A percentile compares a stretch with the other conserved stretches of the same genome.
Conservation (phyloP, 2,888 invertebrate species). For the Sminthurinus aureus region DNA sequence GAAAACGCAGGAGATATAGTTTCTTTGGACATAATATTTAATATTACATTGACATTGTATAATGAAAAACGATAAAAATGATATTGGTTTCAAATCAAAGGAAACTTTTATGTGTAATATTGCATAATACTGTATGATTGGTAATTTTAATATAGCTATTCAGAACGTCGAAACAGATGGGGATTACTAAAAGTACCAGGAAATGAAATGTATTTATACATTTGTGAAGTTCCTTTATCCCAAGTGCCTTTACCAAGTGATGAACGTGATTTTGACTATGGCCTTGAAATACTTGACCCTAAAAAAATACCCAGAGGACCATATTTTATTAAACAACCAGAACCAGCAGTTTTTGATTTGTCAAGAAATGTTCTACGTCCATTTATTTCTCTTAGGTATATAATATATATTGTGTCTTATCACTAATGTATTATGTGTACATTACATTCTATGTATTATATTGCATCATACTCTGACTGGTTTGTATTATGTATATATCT, state of each 20-base stretch:
- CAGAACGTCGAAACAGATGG: conserved; percentile 77
- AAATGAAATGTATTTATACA: conserved; percentile 78
- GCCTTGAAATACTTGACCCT: conserved; percentile 81
- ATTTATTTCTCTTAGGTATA: conserved; percentile 74
- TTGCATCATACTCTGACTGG: no score
- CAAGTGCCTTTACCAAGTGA: conserved; percentile 73
- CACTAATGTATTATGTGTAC: background rate
- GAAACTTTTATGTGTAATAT: background rate
- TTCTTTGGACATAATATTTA: no score
- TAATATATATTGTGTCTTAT: background rate
- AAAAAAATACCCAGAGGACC: conserved; percentile 86
- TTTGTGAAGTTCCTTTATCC: conserved; percentile 86
- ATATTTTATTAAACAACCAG: conserved; percentile 84
- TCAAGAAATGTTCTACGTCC: conserved; percentile 74
- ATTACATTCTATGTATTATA: no score
- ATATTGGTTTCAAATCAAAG: background rate
- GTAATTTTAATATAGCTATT: conserved; percentile 67
- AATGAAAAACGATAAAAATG: no score
- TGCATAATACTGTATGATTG: background rate
- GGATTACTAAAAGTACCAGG: conserved; percentile 83
- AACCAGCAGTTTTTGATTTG: conserved; percentile 82
- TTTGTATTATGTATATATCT: no score
- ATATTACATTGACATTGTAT: no score
- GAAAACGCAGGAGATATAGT: no score
- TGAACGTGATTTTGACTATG: conserved; percentile 84